Base-by-base conservation (phyloP, 64 coral and sea anemone species). In the Actinia equina region DNA sequence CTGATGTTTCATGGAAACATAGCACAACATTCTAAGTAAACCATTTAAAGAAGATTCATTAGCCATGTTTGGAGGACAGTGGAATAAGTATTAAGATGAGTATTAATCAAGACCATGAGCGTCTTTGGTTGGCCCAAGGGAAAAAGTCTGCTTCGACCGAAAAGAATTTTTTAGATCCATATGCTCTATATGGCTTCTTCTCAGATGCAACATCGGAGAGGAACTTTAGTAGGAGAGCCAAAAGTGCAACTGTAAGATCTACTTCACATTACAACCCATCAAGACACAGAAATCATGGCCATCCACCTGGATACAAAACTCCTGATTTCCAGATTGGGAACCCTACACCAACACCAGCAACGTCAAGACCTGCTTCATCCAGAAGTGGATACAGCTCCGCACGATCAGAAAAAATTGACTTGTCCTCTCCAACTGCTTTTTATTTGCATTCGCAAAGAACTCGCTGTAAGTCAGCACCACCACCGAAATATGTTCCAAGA, bases 381-480 rank as follows among this genome's bases (percentile, higher is more conserved):
- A 89, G 88, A 22, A 97, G 94, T 93, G 85, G 88, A 17, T 84
- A 76, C 70, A 96, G 91, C 63, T 89, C 84, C 23, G 79, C 69
- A 9, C 76, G 42, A 64, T 51, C 44, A 59, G 52, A 79, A 6
- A 69, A 77, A 18, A 89, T 77, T 58, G 59, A 82, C 58, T 42
- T 77, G 37, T 37, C 54, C 53, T 93, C 91, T 52, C 94, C 90
- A 27, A 87, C 94, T 19, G 52, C 87, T 44, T 64, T 90, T 71
- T 96, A 84, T 51, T 84, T 93, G 44, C 23, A 65, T 37, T 86
- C 82, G 41, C 88, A 87, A 77, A 90, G 49, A 91, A 77, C 45
- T 60, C 86, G 94, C 51, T 97, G 94, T 44, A 97, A 97, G 62
- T 97, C 94, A 70, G 94, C 94, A 17, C 94, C 94, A 71, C 81